Evolutionary conservation across 2,797 vertebrate species (phyloP), one percentile per base, ranked within the genome.

Genomic region (Fratercula arctica): DNA sequence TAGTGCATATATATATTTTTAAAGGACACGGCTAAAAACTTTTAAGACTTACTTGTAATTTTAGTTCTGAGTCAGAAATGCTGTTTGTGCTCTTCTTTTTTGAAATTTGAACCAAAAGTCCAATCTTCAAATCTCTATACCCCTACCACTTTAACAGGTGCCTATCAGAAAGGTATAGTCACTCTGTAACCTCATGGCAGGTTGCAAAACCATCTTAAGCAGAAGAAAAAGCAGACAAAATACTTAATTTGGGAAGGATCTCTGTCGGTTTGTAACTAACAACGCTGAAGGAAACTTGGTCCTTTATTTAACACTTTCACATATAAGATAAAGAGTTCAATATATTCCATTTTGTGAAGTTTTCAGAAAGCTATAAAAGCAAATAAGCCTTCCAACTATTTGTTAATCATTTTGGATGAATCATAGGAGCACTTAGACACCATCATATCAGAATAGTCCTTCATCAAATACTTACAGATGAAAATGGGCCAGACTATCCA

Each of bases 401-500:
- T 78, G 74, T 90, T 85, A 88, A 75, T 88, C 19, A 72, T 78
- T 93, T 90, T 81, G 43, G 39, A 74, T 90, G 89, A 93, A 63
- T 94, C 87, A 92, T 61, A 57, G 63, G n/a, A 95, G 48, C 50
- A 94, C 48, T 29, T 63, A 95, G 92, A 93, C 53, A 33, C 82
- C n/a, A 77, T 61, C 66, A 28, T 73, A 90, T 87, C 92, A 95
- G 66, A 43, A 56, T 12, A 78, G 92, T 93, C 82, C 87, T 89
- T 96, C 77, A 89, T 72, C 85, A 96, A 69, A 95, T 85, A 76
- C 56, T 90, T 86, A 75, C 33, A 48, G 82, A 69, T 9, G 21
- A 96, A 96, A 97, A 85, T 77, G 56, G 80, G 85, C 97, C 96
- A 93, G 81, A 76, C 50, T 80, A 89, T 45, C 60, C 69, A 88